Percentiles rank a stretch among this genome's conserved stretches.
Conservation (phyloP, 1,140 invertebrate species). For the Lerema accius region DNA sequence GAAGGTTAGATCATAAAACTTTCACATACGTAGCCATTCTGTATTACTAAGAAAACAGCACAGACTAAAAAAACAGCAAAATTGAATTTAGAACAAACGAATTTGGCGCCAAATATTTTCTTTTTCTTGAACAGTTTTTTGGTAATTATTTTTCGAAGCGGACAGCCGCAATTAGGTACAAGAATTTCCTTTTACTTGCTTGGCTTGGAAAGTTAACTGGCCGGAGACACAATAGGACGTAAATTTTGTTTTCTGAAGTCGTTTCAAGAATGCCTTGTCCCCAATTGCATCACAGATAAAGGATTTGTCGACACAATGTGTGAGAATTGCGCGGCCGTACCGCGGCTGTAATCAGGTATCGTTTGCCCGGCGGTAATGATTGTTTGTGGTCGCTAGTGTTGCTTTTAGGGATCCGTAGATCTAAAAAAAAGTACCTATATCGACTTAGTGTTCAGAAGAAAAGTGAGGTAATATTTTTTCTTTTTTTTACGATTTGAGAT, state of each 20-base stretch:
- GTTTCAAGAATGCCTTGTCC: neutral
- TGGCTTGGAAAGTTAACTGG: neutral
- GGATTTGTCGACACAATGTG: conserved; percentile 1
- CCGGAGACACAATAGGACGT: neutral
- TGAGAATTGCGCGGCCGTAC: neutral
- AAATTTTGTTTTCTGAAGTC: conserved; percentile 4
- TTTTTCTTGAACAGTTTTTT: neutral
- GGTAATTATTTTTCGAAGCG: neutral
- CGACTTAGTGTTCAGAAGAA: no score
- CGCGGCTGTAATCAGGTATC: neutral
- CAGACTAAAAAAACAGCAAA: neutral
- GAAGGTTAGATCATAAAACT: neutral
- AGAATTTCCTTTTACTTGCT: neutral
- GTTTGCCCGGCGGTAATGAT: neutral
- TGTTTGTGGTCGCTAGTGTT: neutral
- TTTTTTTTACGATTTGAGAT: no score
- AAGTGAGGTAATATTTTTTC: no score
- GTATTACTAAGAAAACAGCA: no score
- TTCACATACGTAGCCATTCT: no score
- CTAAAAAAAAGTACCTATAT: no score
- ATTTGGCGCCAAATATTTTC: neutral
- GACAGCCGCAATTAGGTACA: conserved; percentile 3
- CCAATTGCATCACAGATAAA: conserved; percentile 2
- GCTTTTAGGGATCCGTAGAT: no score
- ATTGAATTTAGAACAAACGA: neutral